These are phyloP conservation scores for Tortricodes alternella DNA, from an alignment of 2,888 invertebrate species.

Conservation along the genomic window DNA sequence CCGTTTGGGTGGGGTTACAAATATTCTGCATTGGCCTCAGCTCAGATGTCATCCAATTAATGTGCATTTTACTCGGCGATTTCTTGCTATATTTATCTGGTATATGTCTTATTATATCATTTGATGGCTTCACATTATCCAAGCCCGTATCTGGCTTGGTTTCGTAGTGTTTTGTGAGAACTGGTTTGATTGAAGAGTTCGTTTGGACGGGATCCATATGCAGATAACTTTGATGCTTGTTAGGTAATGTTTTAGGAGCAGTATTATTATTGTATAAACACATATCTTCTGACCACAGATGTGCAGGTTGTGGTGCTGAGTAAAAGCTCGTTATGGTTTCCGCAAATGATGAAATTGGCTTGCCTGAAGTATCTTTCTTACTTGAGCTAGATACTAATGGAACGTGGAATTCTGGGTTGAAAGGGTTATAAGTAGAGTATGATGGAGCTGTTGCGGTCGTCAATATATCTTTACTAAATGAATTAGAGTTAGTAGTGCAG, in stretches of 20 bases:
- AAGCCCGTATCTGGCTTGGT: slow-evolving; percentile 50
- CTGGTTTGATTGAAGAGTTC: slow-evolving; percentile 51
- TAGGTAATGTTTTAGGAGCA: slow-evolving; percentile 53
- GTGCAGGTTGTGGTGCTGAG: slow-evolving; percentile 69
- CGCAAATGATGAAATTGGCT: slow-evolving; percentile 60
- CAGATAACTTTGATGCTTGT: slow-evolving; percentile 65
- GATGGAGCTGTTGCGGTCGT: slow-evolving; percentile 62
- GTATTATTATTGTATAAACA: slow-evolving; percentile 69
- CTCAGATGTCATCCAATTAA: slow-evolving; percentile 80
- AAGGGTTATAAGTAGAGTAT: slow-evolving; percentile 71
- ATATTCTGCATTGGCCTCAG: slow-evolving; percentile 67
- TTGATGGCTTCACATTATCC: slow-evolving; percentile 54
- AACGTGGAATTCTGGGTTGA: slow-evolving; percentile 75
- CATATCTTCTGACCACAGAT: slow-evolving; percentile 72
- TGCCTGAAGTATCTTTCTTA: slow-evolving; percentile 63
- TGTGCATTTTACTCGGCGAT: slow-evolving; percentile 74
- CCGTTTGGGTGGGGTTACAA: slow-evolving; percentile 53
- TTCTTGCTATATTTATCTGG: slow-evolving; percentile 73
- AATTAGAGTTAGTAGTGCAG: slow-evolving; percentile 60
- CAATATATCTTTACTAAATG: slow-evolving; percentile 69
- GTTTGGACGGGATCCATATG: slow-evolving; percentile 53
- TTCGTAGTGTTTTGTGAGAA: slow-evolving; percentile 58
- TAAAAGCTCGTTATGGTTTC: slow-evolving; percentile 74
- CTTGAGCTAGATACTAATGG: slow-evolving; percentile 63
- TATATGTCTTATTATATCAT: slow-evolving; percentile 48